These are phyloP conservation scores for Chitala chitala DNA, from an alignment of 2,113 vertebrate species.

Conservation along the genomic window DNA sequence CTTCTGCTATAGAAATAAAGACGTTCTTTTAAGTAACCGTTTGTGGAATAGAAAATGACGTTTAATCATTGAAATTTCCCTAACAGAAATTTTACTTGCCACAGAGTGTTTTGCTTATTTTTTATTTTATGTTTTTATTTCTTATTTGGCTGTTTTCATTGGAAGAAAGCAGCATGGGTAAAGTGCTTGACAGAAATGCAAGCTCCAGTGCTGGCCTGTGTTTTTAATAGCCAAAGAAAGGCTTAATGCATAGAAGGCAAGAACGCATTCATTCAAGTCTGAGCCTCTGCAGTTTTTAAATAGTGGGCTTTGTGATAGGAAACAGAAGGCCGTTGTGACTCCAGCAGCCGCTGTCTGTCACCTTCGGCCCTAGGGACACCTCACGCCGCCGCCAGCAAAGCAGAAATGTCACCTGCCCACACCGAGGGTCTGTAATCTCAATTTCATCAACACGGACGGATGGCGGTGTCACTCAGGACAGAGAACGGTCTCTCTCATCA, in stretches of 20 bases:
- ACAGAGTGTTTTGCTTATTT: background rate
- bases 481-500: background rate
- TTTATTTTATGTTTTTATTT: too few species aligned
- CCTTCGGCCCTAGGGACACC: conserved; percentile 17
- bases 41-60: background rate
- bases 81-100: background rate
- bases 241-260: background rate
- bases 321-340: conserved; percentile 9
- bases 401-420: conserved; percentile 15
- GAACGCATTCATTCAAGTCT: background rate
- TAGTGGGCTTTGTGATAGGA: background rate
- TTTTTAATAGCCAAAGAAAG: background rate
- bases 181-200: conserved; percentile 2
- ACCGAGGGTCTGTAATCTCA: background rate
- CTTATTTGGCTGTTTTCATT: too few species aligned
- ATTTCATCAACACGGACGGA: conserved; percentile 18
- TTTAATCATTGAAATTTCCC: background rate
- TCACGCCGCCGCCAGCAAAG: background rate
- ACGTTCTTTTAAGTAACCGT: background rate
- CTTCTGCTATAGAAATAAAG: background rate
- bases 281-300: background rate
- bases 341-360: conserved; percentile 18
- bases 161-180: too few species aligned
- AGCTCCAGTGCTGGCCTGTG: background rate
- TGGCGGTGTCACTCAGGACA: conserved; percentile 10